These are phyloP conservation scores for Vesta saturnalis DNA, from an alignment of 2,888 invertebrate species.

Conservation along the genomic window DNA sequence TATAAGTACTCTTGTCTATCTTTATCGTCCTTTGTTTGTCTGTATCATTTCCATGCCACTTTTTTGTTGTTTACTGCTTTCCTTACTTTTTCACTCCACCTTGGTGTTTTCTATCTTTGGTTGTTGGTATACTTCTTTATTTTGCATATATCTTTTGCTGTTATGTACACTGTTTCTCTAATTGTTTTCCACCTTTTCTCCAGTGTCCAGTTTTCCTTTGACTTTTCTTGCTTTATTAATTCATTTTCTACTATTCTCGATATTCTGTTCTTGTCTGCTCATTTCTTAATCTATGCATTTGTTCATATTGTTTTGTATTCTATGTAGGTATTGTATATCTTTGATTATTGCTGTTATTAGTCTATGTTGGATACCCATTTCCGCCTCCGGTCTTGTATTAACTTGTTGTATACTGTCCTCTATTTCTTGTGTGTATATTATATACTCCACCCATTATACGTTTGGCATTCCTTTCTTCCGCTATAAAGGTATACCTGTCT, in stretches of 20 bases:
- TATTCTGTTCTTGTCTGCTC: too few species aligned
- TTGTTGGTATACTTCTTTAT: too few species aligned
- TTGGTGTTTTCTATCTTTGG: too few species aligned
- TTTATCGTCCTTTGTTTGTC: too few species aligned
- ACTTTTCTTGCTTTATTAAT: not conserved
- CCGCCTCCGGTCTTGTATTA: not conserved
- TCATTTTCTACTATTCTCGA: not conserved
- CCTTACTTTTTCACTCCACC: not conserved
- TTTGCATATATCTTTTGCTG: not conserved
- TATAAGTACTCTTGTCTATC: not conserved
- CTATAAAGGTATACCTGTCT: too few species aligned
- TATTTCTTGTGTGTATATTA: not conserved
- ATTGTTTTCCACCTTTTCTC: too few species aligned
- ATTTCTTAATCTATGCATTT: not conserved
- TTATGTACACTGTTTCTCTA: not conserved
- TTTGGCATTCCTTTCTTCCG: not conserved
- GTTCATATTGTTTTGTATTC: not conserved
- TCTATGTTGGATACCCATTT: not conserved
- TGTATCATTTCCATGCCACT: not conserved
- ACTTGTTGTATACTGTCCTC: too few species aligned
- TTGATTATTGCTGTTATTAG: too few species aligned
- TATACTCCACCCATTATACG: too few species aligned
- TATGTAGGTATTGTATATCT: too few species aligned
- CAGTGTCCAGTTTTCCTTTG: too few species aligned
- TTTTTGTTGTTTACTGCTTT: not conserved